Conservation (phyloP, 2,797 vertebrate genomes). For the Danio choprae region DNA sequence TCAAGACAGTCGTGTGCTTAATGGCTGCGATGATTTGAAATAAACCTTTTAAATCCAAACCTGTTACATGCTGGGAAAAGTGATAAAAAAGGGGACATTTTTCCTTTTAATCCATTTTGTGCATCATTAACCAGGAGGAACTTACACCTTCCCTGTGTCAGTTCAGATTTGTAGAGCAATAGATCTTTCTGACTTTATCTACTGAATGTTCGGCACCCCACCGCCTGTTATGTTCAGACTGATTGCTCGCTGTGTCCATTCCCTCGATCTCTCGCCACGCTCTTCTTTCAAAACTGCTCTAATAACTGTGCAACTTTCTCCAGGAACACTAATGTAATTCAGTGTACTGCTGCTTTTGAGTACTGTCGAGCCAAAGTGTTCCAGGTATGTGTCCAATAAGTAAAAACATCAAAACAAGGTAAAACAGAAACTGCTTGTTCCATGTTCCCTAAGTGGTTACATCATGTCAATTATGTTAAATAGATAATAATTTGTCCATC, state of each 20-base stretch:
- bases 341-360: background rate
- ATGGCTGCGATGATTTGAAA: slow-evolving; percentile 14
- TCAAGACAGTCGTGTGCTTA: slow-evolving; percentile 13
- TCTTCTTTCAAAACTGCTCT: background rate
- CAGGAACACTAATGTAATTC: background rate
- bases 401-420: background rate
- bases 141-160: slow-evolving; percentile 38
- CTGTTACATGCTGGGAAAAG: slow-evolving; percentile 17
- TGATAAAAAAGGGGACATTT: slow-evolving; percentile 18
- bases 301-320: background rate
- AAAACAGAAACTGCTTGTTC: background rate
- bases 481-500: slow-evolving; percentile 10
- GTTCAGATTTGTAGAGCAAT: slow-evolving; percentile 42
- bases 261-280: background rate
- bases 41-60: slow-evolving; percentile 37
- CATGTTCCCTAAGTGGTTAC: background rate
- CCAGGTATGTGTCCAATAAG: background rate
- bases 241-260: slow-evolving; percentile 27
- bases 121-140: slow-evolving; percentile 50
- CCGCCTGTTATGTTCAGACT: slow-evolving; percentile 19
- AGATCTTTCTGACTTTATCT: slow-evolving; percentile 47
- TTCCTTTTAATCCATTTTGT: slow-evolving; percentile 45
- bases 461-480: background rate
- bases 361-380: background rate
- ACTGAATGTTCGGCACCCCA: slow-evolving; percentile 21